Conservation (phyloP, 2,113 vertebrate genomes). For the Apteryx owenii region DNA sequence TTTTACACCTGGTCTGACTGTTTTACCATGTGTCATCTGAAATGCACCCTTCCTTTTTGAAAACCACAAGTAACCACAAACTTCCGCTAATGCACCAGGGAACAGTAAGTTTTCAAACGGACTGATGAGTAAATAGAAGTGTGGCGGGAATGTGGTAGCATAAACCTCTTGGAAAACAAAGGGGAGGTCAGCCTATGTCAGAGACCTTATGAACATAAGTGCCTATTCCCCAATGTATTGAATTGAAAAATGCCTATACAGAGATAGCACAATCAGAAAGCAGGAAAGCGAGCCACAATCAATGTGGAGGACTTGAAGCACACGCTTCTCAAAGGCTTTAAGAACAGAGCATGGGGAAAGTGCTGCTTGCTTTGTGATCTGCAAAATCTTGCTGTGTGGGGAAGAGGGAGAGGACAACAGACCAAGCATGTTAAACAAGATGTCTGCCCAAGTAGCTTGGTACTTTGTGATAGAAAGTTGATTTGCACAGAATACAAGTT, state of each 20-base stretch:
- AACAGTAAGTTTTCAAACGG: not conserved
- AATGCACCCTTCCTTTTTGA: slow-evolving; percentile 22
- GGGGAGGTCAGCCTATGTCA: not conserved
- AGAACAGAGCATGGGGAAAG: not conserved
- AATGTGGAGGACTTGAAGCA: not conserved
- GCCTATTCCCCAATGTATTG: not conserved
- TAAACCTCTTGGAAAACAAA: not conserved
- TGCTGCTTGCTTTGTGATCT: not conserved
- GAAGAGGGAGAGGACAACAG: not conserved
- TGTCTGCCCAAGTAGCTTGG: not conserved
- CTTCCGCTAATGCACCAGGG: not conserved
- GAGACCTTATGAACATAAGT: not conserved
- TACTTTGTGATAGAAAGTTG: not conserved
- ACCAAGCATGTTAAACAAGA: not conserved
- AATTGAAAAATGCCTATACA: not conserved
- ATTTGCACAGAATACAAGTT: not conserved
- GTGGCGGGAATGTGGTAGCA: not conserved
- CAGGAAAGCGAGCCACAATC: rapidly evolving
- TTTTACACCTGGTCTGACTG: slow-evolving; percentile 33
- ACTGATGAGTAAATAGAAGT: not conserved
- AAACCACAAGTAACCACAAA: not conserved
- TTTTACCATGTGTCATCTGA: not conserved
- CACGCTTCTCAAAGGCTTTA: rapidly evolving
- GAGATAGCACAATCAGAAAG: not conserved
- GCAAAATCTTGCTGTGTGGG: not conserved